These are phyloP conservation scores for Hybognathus amarus DNA, from an alignment of 2,797 vertebrate genomes.

Conservation along the genomic window DNA sequence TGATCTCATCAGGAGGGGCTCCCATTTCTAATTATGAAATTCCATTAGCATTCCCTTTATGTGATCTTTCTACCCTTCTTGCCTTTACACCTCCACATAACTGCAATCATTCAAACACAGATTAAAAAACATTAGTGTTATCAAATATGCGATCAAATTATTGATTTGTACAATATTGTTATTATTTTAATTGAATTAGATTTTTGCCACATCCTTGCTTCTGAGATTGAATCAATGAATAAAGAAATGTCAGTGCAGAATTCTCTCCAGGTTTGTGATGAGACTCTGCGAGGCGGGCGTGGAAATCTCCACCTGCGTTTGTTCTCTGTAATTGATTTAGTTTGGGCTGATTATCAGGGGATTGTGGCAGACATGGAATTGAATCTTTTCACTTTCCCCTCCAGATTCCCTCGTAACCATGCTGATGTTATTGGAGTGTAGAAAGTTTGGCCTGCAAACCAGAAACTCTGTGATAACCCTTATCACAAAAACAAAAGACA, in stretches of 20 bases:
- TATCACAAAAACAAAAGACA: slow-evolving; percentile 69
- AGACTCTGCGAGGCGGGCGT: slow-evolving; percentile 30
- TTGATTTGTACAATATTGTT: background rate
- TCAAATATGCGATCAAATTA: slow-evolving; percentile 15
- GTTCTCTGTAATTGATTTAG: slow-evolving; percentile 78
- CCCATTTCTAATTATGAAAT: slow-evolving; percentile 13
- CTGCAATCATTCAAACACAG: background rate
- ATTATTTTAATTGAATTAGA: slow-evolving; percentile 41
- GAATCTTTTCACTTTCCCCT: slow-evolving; percentile 65
- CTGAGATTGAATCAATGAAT: slow-evolving; percentile 13
- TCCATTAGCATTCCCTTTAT: background rate
- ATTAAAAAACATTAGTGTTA: slow-evolving; percentile 27
- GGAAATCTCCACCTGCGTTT: slow-evolving; percentile 65
- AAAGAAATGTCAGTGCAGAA: slow-evolving; percentile 4
- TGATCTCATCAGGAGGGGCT: background rate
- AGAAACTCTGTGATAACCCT: slow-evolving; percentile 53
- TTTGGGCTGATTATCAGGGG: slow-evolving; percentile 71
- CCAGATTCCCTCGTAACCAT: slow-evolving; percentile 71
- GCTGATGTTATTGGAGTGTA: slow-evolving; percentile 66
- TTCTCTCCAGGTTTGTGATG: slow-evolving; percentile 32
- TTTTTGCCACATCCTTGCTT: slow-evolving; percentile 1
- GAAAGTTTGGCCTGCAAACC: slow-evolving; percentile 59
- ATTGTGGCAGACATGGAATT: slow-evolving; percentile 69
- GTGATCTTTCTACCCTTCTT: background rate
- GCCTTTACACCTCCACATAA: background rate